Evolutionary conservation across 2,113 vertebrate genomes (phyloP).

Genomic region (Caracal caracal): DNA sequence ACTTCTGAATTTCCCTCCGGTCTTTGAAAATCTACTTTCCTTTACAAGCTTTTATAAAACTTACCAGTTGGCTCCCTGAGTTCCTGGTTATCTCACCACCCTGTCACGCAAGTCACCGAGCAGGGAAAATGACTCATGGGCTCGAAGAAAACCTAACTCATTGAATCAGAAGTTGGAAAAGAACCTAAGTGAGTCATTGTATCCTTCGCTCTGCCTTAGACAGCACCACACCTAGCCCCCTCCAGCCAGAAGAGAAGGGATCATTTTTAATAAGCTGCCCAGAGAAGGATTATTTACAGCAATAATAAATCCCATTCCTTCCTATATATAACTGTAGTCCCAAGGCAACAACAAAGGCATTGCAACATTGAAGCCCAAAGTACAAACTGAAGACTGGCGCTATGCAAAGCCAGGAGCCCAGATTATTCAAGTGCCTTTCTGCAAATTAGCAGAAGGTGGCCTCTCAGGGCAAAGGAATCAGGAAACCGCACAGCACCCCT

Average conservation of each 20-base stretch:
- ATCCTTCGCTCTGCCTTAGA: neutral
- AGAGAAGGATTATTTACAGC: neutral
- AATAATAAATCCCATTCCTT: neutral
- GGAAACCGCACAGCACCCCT: neutral
- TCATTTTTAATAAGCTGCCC: slow-evolving; percentile 3
- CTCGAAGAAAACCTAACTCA: slow-evolving; percentile 60
- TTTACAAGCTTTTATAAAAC: neutral
- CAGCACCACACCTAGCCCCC: slow-evolving; percentile 12
- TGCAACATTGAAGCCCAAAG: neutral
- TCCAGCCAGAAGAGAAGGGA: neutral
- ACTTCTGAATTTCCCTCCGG: neutral
- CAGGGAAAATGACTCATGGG: slow-evolving; percentile 66
- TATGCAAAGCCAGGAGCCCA: neutral
- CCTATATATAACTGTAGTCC: neutral
- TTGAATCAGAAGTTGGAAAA: slow-evolving; percentile 62
- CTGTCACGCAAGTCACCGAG: slow-evolving; percentile 53
- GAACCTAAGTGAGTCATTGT: slow-evolving; percentile 52
- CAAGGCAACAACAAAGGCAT: neutral
- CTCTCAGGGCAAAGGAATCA: neutral
- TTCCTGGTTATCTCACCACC: slow-evolving; percentile 40
- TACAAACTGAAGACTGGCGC: neutral
- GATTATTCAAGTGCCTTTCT: neutral
- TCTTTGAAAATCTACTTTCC: neutral
- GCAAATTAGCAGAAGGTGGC: neutral
- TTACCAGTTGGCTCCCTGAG: neutral